Base-by-base conservation (phyloP, 2,888 invertebrate genomes). In the Chymomyza procnemis region DNA sequence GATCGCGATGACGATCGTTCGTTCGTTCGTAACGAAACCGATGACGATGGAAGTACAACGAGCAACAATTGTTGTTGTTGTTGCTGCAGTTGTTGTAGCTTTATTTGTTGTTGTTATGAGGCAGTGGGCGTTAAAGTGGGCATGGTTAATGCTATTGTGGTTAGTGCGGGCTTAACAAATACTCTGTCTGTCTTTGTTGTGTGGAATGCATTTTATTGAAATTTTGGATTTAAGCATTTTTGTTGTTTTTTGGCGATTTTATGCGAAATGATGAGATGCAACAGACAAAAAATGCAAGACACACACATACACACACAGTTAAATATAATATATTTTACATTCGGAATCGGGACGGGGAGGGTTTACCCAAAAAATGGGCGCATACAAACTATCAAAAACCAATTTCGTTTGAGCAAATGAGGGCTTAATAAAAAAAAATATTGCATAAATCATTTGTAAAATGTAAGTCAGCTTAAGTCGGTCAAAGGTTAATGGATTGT, bases 221-320 rank as follows among this genome's bases (percentile, higher is more conserved):
- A 26, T 6, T 26, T 8, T 26, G 6, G 26, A 26, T 26, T 6
- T 26, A 26, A 26, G 34, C 12, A 12, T 41, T 41, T 30, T 30
- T 30, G 4, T 3, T 4, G 30, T 4, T 30, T 41, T 41, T 41
- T 41, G 34, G 34, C 34, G 34, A 57, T 62, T 61, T 65, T 61
- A 72, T 69, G 68, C 63, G 4, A 64, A 72, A 69, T 61, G 66
- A 86, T 81, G 81, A 86, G 69, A 86, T 84, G 80, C 68, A 75
- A 83, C 69, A 75, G 47, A 80, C 73, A 41, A 9, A 65, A 63
- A 64, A 82, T 79, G 79, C 70, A 68, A 41, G 9, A 65, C 70
- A 67, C 69, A 58, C 65, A 69, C 67, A 74, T 66, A 73, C 63
- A 69, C 67, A 76, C 67, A 72, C 62, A 6, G 26, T 26, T 6